A percentile compares a stretch with the other conserved stretches of the same genome.
Evolutionary conservation across 1,140 invertebrate genomes (phyloP).

Genomic region (Monochamus saltuarius): DNA sequence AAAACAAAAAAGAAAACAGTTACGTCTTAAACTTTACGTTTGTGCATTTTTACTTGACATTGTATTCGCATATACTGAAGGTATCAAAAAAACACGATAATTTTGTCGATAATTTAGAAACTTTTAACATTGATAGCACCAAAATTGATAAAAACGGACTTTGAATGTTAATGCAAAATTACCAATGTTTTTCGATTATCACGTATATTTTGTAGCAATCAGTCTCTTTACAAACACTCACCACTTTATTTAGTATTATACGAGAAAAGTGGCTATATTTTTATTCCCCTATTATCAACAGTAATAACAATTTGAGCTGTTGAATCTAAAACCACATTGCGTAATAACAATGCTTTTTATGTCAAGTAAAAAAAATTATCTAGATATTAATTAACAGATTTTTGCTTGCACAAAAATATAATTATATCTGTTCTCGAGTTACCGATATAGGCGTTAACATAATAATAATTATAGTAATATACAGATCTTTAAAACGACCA

Average conservation of each 20-base stretch:
- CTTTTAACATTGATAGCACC: not conserved
- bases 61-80: not conserved
- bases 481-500: not conserved
- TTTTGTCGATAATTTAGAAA: slow-evolving; percentile 1
- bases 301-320: slow-evolving; percentile 18
- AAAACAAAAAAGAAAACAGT: slow-evolving; percentile 4
- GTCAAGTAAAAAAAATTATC: not conserved
- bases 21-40: not conserved
- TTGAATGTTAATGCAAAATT: not conserved
- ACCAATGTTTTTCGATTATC: not conserved
- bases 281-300: not conserved
- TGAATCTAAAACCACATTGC: not conserved
- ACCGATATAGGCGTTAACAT: slow-evolving; percentile 1
- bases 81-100: not conserved
- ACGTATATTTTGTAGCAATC: not conserved
- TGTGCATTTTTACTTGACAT: not conserved
- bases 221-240: slow-evolving; percentile 5
- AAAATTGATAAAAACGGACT: not conserved
- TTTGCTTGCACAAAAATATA: not conserved
- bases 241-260: too few relatives aligned
- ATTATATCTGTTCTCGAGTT: not conserved
- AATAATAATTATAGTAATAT: slow-evolving; percentile 1
- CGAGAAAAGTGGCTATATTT: too few relatives aligned
- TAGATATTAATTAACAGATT: not conserved
- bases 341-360: not conserved